phyloP scores from a whole-genome alignment of 2,113 vertebrate species.

The Alces alces region DNA sequence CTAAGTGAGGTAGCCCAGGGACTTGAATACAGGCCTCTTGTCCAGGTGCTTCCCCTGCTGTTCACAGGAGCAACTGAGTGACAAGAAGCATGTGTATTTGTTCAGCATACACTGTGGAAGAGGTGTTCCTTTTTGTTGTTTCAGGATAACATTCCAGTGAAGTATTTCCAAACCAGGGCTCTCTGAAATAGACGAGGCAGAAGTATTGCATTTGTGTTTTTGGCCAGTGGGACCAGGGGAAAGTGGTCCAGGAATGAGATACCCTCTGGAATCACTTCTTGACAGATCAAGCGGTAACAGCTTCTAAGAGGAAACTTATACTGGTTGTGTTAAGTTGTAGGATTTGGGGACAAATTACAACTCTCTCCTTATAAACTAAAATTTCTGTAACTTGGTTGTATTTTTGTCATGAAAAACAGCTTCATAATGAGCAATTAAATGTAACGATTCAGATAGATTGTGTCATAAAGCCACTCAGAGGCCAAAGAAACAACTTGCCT shows the following conservation, averaged over 20 bases:
- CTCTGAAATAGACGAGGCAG: not conserved
- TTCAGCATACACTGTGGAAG: not conserved
- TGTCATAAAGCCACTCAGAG: not conserved
- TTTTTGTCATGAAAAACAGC: constrained; percentile 9
- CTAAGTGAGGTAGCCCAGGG: not conserved
- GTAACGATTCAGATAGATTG: not conserved
- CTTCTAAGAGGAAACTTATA: not conserved
- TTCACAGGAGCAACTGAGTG: not conserved
- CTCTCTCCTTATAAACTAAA: not conserved
- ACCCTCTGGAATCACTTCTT: constrained; percentile 38
- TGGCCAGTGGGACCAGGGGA: not conserved
- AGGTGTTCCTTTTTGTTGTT: not conserved
- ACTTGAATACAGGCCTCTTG: not conserved
- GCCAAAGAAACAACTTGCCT: not conserved
- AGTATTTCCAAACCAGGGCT: constrained; percentile 5
- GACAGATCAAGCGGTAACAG: not conserved
- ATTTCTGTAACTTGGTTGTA: not conserved
- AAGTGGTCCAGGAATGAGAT: constrained; percentile 33
- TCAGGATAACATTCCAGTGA: constrained; percentile 6
- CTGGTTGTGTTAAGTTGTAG: not conserved
- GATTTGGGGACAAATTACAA: not conserved
- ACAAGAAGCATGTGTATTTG: not conserved
- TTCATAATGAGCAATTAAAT: not conserved
- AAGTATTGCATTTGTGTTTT: not conserved
- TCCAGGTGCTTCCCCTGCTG: not conserved